Evolutionary conservation across 2,113 vertebrate species (phyloP).

Genomic region (Actenoides lindsayi): DNA sequence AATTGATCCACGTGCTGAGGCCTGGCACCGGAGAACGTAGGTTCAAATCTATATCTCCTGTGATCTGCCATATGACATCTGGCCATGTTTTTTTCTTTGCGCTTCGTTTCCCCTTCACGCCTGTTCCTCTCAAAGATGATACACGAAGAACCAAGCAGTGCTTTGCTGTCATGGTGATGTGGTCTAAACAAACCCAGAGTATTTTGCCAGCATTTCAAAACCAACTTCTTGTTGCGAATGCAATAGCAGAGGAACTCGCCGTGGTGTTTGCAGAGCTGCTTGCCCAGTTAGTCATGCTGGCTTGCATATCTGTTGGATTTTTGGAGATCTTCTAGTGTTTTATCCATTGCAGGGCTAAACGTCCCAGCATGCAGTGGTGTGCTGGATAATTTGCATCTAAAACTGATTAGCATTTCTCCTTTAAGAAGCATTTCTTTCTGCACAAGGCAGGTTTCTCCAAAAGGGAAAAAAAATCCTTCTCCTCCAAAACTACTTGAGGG

Average conservation of each 20-base stretch:
- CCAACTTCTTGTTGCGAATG: not conserved
- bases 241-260: slow-evolving; percentile 11
- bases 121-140: not conserved
- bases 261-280: not conserved
- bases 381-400: not conserved
- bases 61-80: not conserved
- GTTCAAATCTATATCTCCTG: not conserved
- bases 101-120: not conserved
- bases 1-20: not conserved
- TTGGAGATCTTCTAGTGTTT: not conserved
- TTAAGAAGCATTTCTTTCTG: not conserved
- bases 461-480: not conserved
- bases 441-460: not conserved
- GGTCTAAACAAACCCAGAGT: slow-evolving; percentile 14
- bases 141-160: not conserved
- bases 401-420: not conserved
- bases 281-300: not conserved
- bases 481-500: not conserved
- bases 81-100: not conserved
- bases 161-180: slow-evolving; percentile 59
- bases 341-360: not conserved
- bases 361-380: accelerated
- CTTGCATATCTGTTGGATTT: not conserved
- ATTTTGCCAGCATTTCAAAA: slow-evolving; percentile 47
- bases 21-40: accelerated